Evolutionary conservation across 2,888 invertebrate genomes (phyloP).

Genomic region (Candidula unifasciata): DNA sequence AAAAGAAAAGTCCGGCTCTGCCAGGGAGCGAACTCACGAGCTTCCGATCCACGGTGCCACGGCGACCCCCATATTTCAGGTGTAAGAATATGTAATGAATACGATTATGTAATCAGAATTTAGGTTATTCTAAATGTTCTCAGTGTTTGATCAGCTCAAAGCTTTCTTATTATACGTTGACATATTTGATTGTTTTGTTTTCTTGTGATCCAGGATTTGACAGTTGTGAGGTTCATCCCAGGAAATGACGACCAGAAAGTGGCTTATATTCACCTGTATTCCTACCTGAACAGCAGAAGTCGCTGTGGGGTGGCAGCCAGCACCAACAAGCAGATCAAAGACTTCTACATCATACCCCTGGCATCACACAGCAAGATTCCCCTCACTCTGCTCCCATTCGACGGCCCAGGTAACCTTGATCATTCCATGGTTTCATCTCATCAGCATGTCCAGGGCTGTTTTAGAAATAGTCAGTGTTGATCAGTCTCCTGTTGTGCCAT

Average conservation of each 20-base stretch:
- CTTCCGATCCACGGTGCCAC: too few species aligned
- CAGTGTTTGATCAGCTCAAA: background rate
- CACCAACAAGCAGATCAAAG: slow-evolving; percentile 86
- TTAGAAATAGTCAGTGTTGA: too few species aligned
- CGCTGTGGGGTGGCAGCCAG: slow-evolving; percentile 88
- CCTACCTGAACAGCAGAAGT: slow-evolving; percentile 89
- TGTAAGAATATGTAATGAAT: too few species aligned
- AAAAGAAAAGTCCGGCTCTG: too few species aligned
- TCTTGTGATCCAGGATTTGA: slow-evolving; percentile 83
- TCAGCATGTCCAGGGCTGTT: too few species aligned
- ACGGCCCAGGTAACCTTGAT: slow-evolving; percentile 86
- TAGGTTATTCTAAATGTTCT: too few species aligned
- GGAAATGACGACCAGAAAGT: slow-evolving; percentile 87
- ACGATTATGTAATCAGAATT: background rate
- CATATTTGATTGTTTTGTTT: background rate
- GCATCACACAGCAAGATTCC: slow-evolving; percentile 85
- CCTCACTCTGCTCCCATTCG: slow-evolving; percentile 79
- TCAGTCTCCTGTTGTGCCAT: too few species aligned
- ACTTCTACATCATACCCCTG: slow-evolving; percentile 94
- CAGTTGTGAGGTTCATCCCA: slow-evolving; percentile 88
- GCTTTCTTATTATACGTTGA: background rate
- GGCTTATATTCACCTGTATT: slow-evolving; percentile 90
- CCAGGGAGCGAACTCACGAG: too few species aligned
- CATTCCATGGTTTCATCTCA: too few species aligned
- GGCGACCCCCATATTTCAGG: too few species aligned